phyloP scores from a whole-genome alignment of 2,888 invertebrate species.

The Sicus ferrugineus region DNA sequence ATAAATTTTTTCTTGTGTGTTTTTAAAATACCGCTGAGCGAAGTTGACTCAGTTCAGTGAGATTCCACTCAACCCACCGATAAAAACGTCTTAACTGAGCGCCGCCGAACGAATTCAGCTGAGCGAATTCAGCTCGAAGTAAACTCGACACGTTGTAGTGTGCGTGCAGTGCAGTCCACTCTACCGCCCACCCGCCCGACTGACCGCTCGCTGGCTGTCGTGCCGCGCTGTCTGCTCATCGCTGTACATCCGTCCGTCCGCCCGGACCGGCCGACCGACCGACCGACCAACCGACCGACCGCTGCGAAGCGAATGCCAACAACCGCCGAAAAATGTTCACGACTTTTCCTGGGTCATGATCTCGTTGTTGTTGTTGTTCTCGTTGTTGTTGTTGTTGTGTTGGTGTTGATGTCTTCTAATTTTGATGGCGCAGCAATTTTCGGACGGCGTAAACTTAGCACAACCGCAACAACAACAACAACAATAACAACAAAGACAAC shows the following conservation, averaged over 20 bases:
- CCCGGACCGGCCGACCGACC: too few species aligned
- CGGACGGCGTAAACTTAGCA: not conserved
- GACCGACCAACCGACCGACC: too few species aligned
- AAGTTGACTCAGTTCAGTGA: too few species aligned
- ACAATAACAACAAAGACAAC: not conserved
- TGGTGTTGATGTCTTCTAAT: constrained; percentile 20
- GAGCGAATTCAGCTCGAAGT: too few species aligned
- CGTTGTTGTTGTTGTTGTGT: not conserved
- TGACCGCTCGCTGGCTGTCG: not conserved
- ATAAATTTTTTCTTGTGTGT: too few species aligned
- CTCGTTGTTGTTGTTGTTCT: constrained; percentile 49
- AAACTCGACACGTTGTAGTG: too few species aligned
- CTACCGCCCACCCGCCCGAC: not conserved
- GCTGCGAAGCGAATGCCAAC: constrained; percentile 21
- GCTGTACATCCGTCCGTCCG: not conserved
- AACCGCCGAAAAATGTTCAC: constrained; percentile 51
- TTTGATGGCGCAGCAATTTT: constrained; percentile 18
- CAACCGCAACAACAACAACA: constrained; percentile 14
- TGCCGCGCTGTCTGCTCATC: not conserved
- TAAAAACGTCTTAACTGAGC: too few species aligned
- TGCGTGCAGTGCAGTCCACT: too few species aligned
- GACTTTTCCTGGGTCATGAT: constrained; percentile 64
- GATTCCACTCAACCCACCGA: too few species aligned
- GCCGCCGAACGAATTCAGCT: too few species aligned
- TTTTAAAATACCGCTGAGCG: too few species aligned